A percentile compares a stretch with the other conserved stretches of the same genome.
These are phyloP conservation scores for Labia minor DNA, from an alignment of 2,888 invertebrate species.

Conservation along the genomic window DNA sequence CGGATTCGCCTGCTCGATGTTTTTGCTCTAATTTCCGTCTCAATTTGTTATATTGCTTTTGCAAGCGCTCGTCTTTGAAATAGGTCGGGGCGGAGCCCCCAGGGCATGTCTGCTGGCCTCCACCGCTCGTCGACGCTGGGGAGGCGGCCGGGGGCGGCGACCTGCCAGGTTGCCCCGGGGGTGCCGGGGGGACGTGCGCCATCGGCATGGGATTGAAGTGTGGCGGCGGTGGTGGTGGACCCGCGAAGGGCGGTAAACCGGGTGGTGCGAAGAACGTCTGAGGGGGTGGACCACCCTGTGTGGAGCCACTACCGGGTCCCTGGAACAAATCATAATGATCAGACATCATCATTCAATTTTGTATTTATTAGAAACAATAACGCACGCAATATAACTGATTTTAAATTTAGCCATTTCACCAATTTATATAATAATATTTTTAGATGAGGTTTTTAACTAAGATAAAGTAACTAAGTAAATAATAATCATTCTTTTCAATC, in stretches of 20 bases:
- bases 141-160: constrained; percentile 1
- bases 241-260: constrained; percentile 49
- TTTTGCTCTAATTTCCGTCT: constrained; percentile 64
- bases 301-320: constrained; percentile 54
- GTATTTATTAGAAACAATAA: not conserved
- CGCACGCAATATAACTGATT: not conserved
- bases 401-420: too few relatives aligned
- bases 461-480: too few relatives aligned
- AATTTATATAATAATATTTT: too few relatives aligned
- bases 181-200: constrained; percentile 38
- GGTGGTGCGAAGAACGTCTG: constrained; percentile 42
- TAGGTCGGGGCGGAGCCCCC: constrained; percentile 43
- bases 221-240: constrained; percentile 36
- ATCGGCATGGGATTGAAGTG: constrained; percentile 35
- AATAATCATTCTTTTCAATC: too few relatives aligned
- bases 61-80: constrained; percentile 69
- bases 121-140: constrained; percentile 27
- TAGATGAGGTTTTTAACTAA: too few relatives aligned
- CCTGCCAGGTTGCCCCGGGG: not conserved
- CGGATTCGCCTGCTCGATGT: constrained; percentile 33
- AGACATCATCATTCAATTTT: constrained; percentile 17
- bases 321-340: constrained; percentile 32
- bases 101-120: constrained; percentile 37
- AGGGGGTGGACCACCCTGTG: constrained; percentile 43
- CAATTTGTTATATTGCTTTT: constrained; percentile 64